Conservation (phyloP, 2,113 vertebrate genomes). For the Solenodon paradoxus region DNA sequence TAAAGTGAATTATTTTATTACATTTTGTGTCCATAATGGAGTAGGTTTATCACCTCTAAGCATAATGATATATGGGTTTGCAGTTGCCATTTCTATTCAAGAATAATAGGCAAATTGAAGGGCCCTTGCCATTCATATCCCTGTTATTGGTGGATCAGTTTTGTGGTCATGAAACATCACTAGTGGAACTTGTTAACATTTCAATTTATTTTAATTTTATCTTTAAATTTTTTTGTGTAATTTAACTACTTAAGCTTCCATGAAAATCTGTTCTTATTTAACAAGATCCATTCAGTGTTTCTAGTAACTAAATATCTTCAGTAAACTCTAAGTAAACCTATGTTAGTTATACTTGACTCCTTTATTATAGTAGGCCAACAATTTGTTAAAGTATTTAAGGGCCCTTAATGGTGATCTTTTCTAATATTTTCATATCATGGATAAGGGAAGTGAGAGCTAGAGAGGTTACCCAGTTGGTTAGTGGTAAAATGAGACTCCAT, state of each 20-base stretch:
- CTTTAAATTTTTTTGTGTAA: constrained; percentile 47
- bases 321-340: not conserved
- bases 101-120: not conserved
- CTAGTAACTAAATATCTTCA: constrained; percentile 40
- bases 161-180: not conserved
- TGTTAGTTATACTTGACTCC: constrained; percentile 34
- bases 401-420: constrained; percentile 21
- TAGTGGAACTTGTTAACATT: constrained; percentile 20
- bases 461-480: not conserved
- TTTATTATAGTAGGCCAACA: constrained; percentile 8
- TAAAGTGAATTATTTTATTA: constrained; percentile 2
- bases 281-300: constrained; percentile 39
- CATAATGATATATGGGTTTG: not conserved
- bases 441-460: not conserved
- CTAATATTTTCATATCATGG: constrained; percentile 14
- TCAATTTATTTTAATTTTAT: constrained; percentile 40
- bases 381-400: constrained; percentile 27
- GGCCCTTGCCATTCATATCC: not conserved
- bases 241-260: not conserved
- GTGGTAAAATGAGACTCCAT: not conserved
- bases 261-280: constrained; percentile 14
- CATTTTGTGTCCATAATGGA: not conserved
- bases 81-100: not conserved
- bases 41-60: not conserved
- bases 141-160: not conserved